These are phyloP conservation scores for Coptodon bakossiorum DNA, from an alignment of 2,113 vertebrate species.

Conservation along the genomic window DNA sequence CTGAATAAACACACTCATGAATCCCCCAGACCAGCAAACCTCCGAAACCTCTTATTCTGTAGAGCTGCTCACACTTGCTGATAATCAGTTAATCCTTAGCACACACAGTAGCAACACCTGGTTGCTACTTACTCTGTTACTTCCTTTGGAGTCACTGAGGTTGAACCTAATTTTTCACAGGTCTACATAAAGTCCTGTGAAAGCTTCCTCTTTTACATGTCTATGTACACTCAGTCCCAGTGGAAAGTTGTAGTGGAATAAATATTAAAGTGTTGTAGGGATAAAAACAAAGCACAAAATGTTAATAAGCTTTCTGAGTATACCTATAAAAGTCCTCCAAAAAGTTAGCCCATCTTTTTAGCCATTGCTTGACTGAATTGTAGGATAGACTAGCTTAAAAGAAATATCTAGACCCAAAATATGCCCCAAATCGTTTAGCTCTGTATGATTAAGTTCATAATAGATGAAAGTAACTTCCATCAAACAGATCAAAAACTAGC, in stretches of 20 bases:
- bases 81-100: not conserved
- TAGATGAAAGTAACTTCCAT: not conserved
- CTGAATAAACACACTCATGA: not conserved
- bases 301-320: not conserved
- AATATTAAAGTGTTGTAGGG: not conserved
- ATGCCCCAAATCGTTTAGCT: not conserved
- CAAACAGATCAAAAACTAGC: not conserved
- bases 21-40: not conserved
- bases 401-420: not conserved
- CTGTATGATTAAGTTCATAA: not conserved
- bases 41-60: not conserved
- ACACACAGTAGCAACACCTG: not conserved
- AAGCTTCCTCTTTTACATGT: not conserved
- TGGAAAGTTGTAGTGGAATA: not conserved
- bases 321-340: not conserved
- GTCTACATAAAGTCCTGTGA: not conserved
- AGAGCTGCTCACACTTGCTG: not conserved
- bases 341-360: not conserved
- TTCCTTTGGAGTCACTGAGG: not conserved
- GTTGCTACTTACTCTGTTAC: not conserved
- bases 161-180: not conserved
- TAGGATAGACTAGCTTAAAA: not conserved
- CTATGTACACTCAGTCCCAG: not conserved
- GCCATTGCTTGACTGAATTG: not conserved
- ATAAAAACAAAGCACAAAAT: not conserved